Percentiles rank a stretch among this genome's conserved stretches.
phyloP scores from a whole-genome alignment of 2,888 invertebrate species.

The Criorhina ranunculi region DNA sequence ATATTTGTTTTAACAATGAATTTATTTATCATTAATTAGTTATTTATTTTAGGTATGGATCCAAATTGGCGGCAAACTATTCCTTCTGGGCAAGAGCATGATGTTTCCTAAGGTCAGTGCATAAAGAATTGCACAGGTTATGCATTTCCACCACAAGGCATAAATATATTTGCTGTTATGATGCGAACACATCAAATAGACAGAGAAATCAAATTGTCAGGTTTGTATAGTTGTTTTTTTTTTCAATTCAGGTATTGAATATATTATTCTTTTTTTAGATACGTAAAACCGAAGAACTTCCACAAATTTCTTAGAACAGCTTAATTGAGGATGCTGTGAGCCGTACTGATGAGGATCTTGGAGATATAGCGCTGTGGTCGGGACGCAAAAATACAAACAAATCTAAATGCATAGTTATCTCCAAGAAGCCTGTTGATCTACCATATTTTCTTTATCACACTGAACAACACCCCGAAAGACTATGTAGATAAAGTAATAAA shows the following conservation, averaged over 20 bases:
- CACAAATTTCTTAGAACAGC: constrained; percentile 88
- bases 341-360: too few relatives aligned
- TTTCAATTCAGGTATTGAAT: background rate
- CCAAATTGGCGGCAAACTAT: constrained; percentile 90
- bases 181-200: constrained; percentile 89
- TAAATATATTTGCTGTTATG: constrained; percentile 89
- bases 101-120: constrained; percentile 89
- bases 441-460: too few relatives aligned
- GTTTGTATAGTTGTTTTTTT: constrained; percentile 78
- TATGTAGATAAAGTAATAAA: too few relatives aligned
- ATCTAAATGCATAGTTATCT: too few relatives aligned
- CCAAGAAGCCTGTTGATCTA: too few relatives aligned
- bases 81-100: constrained; percentile 89
- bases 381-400: too few relatives aligned
- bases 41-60: too few relatives aligned
- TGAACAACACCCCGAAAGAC: too few relatives aligned
- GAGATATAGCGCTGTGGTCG: too few relatives aligned
- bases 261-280: constrained; percentile 82
- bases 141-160: constrained; percentile 87
- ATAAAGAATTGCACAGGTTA: constrained; percentile 88
- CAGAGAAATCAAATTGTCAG: constrained; percentile 88
- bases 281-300: constrained; percentile 87
- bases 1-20: too few relatives aligned
- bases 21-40: too few relatives aligned
- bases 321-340: too few relatives aligned